Evolutionary conservation across 2,113 vertebrate genomes (phyloP).

Genomic region (Rhinopomastus cyanomelas): DNA sequence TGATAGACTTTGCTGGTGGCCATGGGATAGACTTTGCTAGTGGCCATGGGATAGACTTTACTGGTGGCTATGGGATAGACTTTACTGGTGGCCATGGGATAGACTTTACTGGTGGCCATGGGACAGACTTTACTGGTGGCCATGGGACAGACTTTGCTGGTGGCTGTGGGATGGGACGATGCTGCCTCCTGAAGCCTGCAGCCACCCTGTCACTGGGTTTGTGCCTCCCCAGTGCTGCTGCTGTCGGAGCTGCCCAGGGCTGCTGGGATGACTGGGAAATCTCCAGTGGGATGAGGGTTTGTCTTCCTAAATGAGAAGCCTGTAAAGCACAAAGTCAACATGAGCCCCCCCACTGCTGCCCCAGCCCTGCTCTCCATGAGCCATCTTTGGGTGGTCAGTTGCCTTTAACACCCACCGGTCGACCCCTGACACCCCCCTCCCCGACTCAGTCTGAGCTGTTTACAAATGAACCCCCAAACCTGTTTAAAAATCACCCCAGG

Average conservation of each 20-base stretch:
- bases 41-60: accelerated
- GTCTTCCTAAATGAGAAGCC: background rate
- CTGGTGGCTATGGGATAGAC: background rate
- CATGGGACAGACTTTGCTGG: no score
- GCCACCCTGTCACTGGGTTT: background rate
- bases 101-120: accelerated
- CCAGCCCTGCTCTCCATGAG: no score
- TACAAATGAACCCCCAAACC: no score
- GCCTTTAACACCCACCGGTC: no score
- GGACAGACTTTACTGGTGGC: accelerated
- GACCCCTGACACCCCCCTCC: no score
- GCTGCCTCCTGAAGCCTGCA: background rate
- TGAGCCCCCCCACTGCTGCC: background rate
- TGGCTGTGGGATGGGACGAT: background rate
- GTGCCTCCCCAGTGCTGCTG: background rate
- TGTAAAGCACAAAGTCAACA: background rate
- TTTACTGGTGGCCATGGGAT: accelerated
- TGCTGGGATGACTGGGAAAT: background rate
- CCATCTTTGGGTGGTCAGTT: background rate
- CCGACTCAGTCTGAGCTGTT: no score
- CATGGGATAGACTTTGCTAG: accelerated
- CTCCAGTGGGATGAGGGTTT: background rate
- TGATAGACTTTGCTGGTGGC: accelerated
- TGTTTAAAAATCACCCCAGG: no score
- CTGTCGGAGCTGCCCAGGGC: background rate